Percentiles rank a stretch among this genome's conserved stretches.
Conservation (phyloP, 2,113 vertebrate species). For the Patagioenas fasciata region DNA sequence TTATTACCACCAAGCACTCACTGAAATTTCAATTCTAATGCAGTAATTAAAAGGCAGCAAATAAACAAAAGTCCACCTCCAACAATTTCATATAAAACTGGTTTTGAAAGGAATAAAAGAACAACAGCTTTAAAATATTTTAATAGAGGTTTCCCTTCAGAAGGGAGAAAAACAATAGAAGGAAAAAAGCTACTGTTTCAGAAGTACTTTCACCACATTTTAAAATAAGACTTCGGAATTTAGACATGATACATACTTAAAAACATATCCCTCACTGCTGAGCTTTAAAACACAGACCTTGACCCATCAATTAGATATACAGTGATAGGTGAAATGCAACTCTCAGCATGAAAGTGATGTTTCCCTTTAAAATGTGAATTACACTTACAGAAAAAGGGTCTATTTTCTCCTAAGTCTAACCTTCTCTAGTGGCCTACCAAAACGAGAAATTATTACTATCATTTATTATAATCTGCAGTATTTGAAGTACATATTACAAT, state of each 20-base stretch:
- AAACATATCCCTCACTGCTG: neutral
- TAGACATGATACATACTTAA: neutral
- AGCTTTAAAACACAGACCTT: slow-evolving; percentile 1
- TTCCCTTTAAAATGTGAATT: slow-evolving; percentile 15
- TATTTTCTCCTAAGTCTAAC: neutral
- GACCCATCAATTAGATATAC: slow-evolving; percentile 6
- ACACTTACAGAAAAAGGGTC: neutral
- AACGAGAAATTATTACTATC: neutral
- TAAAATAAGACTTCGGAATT: neutral
- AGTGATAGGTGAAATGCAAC: neutral
- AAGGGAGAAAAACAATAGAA: neutral
- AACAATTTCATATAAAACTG: neutral
- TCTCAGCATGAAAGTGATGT: neutral
- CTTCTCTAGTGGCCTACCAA: neutral
- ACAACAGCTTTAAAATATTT: neutral
- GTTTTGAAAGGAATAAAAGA: neutral
- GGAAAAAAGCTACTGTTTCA: neutral
- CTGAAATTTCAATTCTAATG: neutral
- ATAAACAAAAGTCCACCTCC: neutral
- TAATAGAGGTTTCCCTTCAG: neutral
- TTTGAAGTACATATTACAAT: neutral
- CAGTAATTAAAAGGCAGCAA: neutral
- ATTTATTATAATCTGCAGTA: neutral
- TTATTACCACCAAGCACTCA: neutral
- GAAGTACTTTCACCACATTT: neutral